Percentiles rank a stretch among this genome's conserved stretches.
Evolutionary conservation across 2,797 vertebrate species (phyloP).

Genomic region (Pseudocheirus occidentalis): DNA sequence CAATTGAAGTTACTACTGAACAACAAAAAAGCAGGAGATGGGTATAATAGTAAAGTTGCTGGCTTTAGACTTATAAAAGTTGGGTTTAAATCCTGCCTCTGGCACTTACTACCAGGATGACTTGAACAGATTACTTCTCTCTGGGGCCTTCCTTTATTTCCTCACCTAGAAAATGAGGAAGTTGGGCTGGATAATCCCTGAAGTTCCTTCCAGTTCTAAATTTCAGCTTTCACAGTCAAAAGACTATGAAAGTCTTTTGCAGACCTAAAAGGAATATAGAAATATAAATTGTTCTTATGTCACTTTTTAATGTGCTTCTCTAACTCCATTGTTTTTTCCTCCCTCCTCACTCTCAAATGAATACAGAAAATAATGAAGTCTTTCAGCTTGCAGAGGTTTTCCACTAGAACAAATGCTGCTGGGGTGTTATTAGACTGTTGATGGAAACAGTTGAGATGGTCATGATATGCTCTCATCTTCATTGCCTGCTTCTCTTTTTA

Average conservation of each 20-base stretch:
- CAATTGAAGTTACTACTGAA: not conserved
- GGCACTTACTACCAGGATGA: not conserved
- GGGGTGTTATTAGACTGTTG: not conserved
- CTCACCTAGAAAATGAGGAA: not conserved
- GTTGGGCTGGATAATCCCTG: not conserved
- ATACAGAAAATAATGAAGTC: not conserved
- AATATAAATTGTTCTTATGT: not conserved
- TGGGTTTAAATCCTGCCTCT: not conserved
- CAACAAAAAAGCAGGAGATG: not conserved
- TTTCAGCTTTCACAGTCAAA: too few relatives aligned
- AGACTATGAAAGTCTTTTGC: not conserved
- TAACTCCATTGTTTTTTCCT: not conserved
- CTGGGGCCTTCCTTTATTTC: not conserved
- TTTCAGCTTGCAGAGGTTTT: not conserved
- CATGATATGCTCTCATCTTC: not conserved
- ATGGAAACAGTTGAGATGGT: not conserved
- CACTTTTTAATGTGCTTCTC: not conserved
- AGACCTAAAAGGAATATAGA: not conserved
- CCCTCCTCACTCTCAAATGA: not conserved
- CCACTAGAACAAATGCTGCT: not conserved
- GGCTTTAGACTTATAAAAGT: not conserved
- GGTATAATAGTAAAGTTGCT: not conserved
- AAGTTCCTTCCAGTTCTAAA: not conserved
- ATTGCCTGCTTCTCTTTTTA: not conserved
- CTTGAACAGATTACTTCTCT: not conserved